Conservation (phyloP, 2,113 vertebrate genomes). For the Apaloderma vittatum region DNA sequence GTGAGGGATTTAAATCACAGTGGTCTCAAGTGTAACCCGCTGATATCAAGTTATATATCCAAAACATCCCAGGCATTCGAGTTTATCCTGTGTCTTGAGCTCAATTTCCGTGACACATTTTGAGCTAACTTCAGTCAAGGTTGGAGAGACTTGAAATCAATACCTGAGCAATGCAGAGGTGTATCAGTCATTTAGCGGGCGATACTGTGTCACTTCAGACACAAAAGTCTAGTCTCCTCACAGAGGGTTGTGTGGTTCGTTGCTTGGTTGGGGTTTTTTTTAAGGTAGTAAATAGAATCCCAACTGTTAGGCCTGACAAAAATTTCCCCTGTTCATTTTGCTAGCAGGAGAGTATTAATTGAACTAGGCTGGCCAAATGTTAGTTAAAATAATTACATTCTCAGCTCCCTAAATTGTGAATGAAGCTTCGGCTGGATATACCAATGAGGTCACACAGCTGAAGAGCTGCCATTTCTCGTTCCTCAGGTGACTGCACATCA, state of each 20-base stretch:
- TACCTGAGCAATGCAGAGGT: not conserved
- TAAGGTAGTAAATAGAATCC: not conserved
- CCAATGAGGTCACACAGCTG: not conserved
- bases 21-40: constrained; percentile 17
- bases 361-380: not conserved
- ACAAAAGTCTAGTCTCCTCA: not conserved
- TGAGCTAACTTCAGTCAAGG: not conserved
- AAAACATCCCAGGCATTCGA: not conserved
- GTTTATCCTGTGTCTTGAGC: not conserved
- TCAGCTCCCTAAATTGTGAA: not conserved
- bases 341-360: not conserved
- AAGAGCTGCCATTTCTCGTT: not conserved
- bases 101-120: not conserved
- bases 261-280: not conserved
- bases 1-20: constrained; percentile 52
- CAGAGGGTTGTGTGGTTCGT: not conserved
- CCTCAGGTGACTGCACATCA: not conserved
- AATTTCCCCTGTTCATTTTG: not conserved
- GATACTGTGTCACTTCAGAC: not conserved
- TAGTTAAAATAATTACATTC: not conserved
- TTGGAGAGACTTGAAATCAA: not conserved
- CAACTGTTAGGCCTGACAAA: not conserved
- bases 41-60: not conserved
- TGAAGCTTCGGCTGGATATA: not conserved
- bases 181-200: not conserved